These are phyloP conservation scores for Cyclura pinguis DNA, from an alignment of 2,797 vertebrate genomes.

Conservation along the genomic window DNA sequence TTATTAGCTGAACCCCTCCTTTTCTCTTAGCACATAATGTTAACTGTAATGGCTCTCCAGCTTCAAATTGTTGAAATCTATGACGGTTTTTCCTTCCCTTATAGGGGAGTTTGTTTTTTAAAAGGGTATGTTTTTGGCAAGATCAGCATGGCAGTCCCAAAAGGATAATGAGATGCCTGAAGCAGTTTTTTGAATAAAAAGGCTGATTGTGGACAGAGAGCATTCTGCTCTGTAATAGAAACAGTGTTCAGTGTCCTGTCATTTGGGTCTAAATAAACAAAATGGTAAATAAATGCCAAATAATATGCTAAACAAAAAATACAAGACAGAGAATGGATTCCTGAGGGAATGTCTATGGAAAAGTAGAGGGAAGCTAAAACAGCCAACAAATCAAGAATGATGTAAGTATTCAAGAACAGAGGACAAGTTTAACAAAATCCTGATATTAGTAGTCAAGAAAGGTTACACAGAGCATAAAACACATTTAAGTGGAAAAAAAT, in stretches of 20 bases:
- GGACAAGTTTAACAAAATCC: background rate
- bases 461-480: background rate
- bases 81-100: background rate
- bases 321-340: background rate
- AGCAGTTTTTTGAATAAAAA: background rate
- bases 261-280: background rate
- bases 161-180: background rate
- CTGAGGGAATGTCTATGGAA: background rate
- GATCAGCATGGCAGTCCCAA: background rate
- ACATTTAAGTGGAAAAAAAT: background rate
- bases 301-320: background rate
- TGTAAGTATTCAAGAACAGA: background rate
- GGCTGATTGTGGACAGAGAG: background rate
- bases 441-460: background rate
- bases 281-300: no score
- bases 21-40: background rate
- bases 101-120: background rate
- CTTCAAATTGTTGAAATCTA: background rate
- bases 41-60: background rate
- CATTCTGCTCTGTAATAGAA: background rate
- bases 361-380: background rate
- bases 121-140: background rate
- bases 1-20: background rate
- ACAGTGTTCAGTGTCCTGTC: background rate
- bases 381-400: background rate